Conservation (phyloP, 2,888 invertebrate species). For the Parnassius orleans region DNA sequence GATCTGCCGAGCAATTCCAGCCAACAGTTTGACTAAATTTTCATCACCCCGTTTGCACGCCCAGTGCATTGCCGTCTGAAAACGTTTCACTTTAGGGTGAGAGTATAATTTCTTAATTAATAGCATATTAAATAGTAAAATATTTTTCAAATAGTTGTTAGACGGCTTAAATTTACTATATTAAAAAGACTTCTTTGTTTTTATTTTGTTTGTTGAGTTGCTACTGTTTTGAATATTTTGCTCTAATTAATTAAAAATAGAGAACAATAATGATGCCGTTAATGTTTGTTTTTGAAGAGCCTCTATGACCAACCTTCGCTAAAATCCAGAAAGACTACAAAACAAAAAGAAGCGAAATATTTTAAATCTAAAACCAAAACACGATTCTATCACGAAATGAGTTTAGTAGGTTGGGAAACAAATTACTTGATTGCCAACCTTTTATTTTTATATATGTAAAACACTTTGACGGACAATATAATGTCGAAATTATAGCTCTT, state of each 20-base stretch:
- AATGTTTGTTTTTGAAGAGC: background rate
- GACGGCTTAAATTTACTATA: no score
- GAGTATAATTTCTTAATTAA: background rate
- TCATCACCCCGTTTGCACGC: slow-evolving; percentile 96
- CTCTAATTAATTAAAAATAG: no score
- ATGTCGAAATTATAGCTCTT: slow-evolving; percentile 78
- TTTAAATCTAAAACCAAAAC: slow-evolving; percentile 57
- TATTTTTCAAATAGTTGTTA: no score
- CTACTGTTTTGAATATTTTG: no score
- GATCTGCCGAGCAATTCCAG: slow-evolving; percentile 89
- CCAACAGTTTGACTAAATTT: slow-evolving; percentile 94
- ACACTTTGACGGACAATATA: slow-evolving; percentile 80
- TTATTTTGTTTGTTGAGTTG: no score
- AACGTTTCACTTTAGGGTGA: slow-evolving; percentile 32
- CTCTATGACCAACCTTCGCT: slow-evolving; percentile 16
- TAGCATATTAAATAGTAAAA: no score
- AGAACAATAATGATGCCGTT: no score
- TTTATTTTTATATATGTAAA: slow-evolving; percentile 79
- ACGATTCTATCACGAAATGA: slow-evolving; percentile 66
- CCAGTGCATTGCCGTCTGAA: slow-evolving; percentile 97
- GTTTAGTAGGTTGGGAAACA: slow-evolving; percentile 76
- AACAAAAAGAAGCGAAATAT: slow-evolving; percentile 48
- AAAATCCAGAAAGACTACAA: slow-evolving; percentile 21
- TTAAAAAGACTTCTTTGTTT: no score
- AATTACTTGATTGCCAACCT: slow-evolving; percentile 75